Base-by-base conservation (phyloP, 64 coral and sea anemone genomes). In the Stichodactyla mertensii region DNA sequence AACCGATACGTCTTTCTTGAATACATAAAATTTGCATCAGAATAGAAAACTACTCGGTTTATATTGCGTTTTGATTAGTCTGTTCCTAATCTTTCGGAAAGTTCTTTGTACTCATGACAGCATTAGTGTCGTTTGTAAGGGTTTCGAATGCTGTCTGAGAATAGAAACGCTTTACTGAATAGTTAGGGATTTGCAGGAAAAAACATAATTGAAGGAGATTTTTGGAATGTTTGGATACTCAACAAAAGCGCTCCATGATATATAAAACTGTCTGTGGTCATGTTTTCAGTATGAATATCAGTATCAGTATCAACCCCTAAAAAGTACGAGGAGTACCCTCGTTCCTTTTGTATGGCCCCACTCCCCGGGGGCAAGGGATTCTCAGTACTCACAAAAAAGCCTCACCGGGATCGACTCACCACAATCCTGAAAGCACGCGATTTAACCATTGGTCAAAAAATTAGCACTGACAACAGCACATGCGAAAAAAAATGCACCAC, bases 21-120 rank as follows among this genome's bases (percentile, higher is more conserved):
- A 81, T 81, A 54, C 78, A 53, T 81, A 18, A 45, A 45, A 81
- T 81, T 81, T 55, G 10, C 78, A 81, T 81, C 51, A 81, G 26
- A 54, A 55, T 52, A 81, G 16, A 81, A 81, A 54, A 3, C 51
- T 8, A 54, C 16, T 53, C 53, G 16, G 2, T 16, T 52, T 9
- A 81, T 53, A 51, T 80, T 24, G 77, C 20, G 67, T 71, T 22
- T 52, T 80, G 77, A 52, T 80, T 52, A 54, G 77, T 80, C 66
- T 70, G 20, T 10, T 7, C 1, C 18, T 4, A 22, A 70, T 24
- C 19, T 70, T 24, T 22, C 19, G 51, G 6, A 36, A 52, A 20
- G 11, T 11, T 80, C 19, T 80, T 52, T 80, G 14, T 52, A 13
- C 28, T 80, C 19, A 52, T 81, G 78, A 81, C 78, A 81, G 52